These are phyloP conservation scores for Micrasema minimum DNA, from an alignment of 1,140 invertebrate genomes.

Conservation along the genomic window DNA sequence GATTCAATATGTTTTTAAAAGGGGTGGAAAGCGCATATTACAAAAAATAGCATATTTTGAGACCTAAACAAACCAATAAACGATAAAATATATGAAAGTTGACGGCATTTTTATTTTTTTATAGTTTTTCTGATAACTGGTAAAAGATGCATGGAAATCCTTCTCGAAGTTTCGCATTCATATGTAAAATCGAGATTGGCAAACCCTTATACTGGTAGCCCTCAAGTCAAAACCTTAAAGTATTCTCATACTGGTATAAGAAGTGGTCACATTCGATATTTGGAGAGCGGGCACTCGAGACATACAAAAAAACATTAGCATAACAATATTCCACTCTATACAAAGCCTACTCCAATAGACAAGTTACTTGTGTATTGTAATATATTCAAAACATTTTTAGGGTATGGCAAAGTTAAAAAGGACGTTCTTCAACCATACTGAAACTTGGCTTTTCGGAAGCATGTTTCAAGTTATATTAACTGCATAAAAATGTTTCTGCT, in stretches of 20 bases:
- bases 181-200: constrained; percentile 9
- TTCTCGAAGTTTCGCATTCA: constrained; percentile 17
- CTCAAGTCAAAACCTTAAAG: constrained; percentile 3
- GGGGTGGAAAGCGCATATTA: too few relatives aligned
- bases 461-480: not conserved
- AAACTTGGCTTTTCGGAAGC: not conserved
- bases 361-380: constrained; percentile 25
- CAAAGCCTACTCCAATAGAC: constrained; percentile 31
- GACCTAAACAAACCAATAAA: too few relatives aligned
- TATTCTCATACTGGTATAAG: constrained; percentile 11
- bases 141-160: too few relatives aligned
- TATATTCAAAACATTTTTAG: constrained; percentile 32
- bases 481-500: not conserved
- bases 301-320: constrained; percentile 26
- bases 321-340: constrained; percentile 28
- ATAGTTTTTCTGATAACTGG: too few relatives aligned
- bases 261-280: constrained; percentile 22
- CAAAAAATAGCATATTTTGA: too few relatives aligned
- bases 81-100: too few relatives aligned
- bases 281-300: constrained; percentile 9
- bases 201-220: not conserved
- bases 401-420: constrained; percentile 3
- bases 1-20: too few relatives aligned
- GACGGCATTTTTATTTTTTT: too few relatives aligned
- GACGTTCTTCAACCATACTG: constrained; percentile 10